Conservation (phyloP, 2,113 vertebrate genomes). For the Varanus salvator region DNA sequence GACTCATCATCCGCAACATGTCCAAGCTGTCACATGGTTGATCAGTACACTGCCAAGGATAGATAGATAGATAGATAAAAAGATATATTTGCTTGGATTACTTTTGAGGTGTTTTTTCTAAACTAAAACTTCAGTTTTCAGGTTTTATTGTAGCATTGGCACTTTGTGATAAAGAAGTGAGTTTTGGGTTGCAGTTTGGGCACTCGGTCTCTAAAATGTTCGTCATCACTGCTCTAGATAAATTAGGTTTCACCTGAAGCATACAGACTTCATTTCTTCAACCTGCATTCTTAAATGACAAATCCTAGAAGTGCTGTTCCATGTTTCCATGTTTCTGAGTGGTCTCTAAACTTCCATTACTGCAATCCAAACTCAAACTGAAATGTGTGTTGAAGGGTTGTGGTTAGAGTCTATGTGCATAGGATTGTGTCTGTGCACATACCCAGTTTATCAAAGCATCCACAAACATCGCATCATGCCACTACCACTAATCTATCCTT, state of each 20-base stretch:
- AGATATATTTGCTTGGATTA: too few relatives aligned
- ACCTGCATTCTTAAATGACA: background rate
- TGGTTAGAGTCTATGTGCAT: background rate
- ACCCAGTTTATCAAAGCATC: background rate
- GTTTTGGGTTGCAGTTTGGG: too few relatives aligned
- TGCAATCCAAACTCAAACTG: background rate
- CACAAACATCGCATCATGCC: background rate
- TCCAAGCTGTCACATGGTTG: too few relatives aligned
- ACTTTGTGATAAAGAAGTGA: too few relatives aligned
- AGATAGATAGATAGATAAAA: too few relatives aligned
- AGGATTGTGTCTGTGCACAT: background rate
- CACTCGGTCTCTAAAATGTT: too few relatives aligned
- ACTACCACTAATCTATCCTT: background rate
- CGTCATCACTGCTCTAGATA: background rate
- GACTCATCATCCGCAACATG: too few relatives aligned
- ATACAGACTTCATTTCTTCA: background rate
- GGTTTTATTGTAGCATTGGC: too few relatives aligned
- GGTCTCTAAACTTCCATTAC: background rate
- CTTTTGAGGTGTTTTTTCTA: too few relatives aligned
- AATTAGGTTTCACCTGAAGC: background rate
- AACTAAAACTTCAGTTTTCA: too few relatives aligned
- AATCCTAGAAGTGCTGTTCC: background rate
- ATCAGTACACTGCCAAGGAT: too few relatives aligned
- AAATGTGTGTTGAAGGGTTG: constrained; percentile 2
- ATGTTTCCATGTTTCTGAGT: background rate